Evolutionary conservation across 2,888 invertebrate species (phyloP), one percentile per base, ranked within the genome.

Genomic region (Vandiemenella viatica): DNA sequence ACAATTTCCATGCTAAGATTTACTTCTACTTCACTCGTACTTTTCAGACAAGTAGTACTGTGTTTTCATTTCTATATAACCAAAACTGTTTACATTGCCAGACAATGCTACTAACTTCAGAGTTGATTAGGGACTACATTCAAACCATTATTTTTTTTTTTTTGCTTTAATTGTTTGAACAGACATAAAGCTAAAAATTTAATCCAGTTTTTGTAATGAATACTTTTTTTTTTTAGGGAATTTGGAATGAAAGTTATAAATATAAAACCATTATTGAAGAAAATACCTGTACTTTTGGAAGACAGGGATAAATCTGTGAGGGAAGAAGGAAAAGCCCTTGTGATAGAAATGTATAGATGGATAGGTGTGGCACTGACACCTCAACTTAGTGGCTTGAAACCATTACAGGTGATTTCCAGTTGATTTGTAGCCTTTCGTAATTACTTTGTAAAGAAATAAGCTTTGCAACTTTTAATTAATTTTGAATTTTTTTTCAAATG

Each of bases 261-360:
- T 54, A 76, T 92, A 17, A 96, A 95, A 63, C 83, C 85, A 0
- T 68, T 96, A 61, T 77, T 95, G 51, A 96, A 95, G 67, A 87
- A 88, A 63, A 76, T 93, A 50, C 79, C 87, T 0, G 69, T 79
- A 5, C 70, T 96, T 46, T 71, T 96, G 55, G 85, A 93, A 45
- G 92, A 96, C 62, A 74, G 95, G 56, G 96, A 97, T 65, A 92
- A 93, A 63, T 72, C 70, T 37, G 91, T 97, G 0, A 71, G 97
- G 50, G 93, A 95, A 60, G 95, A 95, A 67, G 83, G 89, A 57
- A 92, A 95, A 65, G 77, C 78, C 16, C 71, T 97, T 61, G 83
- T 88, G n/a, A 73, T 95, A 52, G 96, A 96, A 68, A 83, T 95
- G 67, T 93, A 87, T 69, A 79, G 90, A 58, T 93, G 92, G 92